Conservation (phyloP, 64 coral and sea anemone species). For the Pocillopora verrucosa region DNA sequence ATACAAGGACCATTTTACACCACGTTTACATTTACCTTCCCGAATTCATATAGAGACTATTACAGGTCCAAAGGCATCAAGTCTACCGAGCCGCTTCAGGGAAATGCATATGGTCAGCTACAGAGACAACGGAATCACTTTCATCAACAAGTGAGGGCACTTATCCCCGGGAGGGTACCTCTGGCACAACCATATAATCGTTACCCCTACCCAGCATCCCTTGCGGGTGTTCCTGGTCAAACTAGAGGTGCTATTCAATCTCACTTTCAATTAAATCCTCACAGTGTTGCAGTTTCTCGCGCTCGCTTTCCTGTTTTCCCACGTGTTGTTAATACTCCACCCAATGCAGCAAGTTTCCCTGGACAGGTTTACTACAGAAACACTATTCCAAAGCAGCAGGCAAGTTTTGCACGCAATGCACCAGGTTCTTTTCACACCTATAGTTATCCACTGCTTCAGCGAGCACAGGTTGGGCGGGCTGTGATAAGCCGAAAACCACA, state of each 20-base stretch:
- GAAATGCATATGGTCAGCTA: conserved; percentile 10
- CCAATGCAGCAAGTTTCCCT: background rate
- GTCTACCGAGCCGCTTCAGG: conserved; percentile 3
- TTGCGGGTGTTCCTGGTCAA: background rate
- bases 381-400: background rate
- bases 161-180: conserved; percentile 24
- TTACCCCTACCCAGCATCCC: background rate
- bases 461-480: background rate
- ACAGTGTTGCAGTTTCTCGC: background rate
- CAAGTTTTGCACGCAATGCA: background rate
- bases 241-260: background rate
- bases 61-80: background rate
- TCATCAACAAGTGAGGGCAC: conserved; percentile 37
- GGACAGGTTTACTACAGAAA: conserved; percentile 17
- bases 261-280: background rate
- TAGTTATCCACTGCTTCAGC: conserved; percentile 1
- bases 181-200: background rate
- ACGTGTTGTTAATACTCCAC: background rate
- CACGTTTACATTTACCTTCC: background rate
- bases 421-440: background rate
- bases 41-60: background rate
- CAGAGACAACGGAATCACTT: conserved; percentile 35
- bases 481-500: conserved; percentile 19
- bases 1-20: conserved; percentile 1
- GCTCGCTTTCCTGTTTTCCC: background rate